These are phyloP conservation scores for Dinocampus coccinellae DNA, from an alignment of 2,888 invertebrate genomes.

Conservation along the genomic window DNA sequence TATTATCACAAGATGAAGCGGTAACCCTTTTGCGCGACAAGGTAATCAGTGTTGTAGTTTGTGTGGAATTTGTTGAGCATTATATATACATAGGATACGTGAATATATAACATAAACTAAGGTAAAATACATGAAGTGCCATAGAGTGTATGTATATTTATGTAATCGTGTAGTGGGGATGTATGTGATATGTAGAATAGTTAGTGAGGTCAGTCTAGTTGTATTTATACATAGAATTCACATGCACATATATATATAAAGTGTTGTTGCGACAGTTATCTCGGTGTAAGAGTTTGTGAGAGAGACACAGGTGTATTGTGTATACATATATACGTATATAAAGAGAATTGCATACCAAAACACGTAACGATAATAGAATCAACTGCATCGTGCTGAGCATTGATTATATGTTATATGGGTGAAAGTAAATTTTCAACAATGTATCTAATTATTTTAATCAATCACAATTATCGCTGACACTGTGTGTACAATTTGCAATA, in stretches of 20 bases:
- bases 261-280: neutral
- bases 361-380: slow-evolving; percentile 57
- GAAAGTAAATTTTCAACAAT: slow-evolving; percentile 46
- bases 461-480: slow-evolving; percentile 43
- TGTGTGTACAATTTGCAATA: slow-evolving; percentile 7
- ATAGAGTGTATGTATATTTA: neutral
- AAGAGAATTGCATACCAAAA: neutral
- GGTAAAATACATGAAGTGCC: neutral
- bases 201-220: slow-evolving; percentile 1
- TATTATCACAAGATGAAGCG: slow-evolving; percentile 43
- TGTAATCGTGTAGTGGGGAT: neutral
- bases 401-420: slow-evolving; percentile 38
- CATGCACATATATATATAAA: neutral
- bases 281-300: neutral
- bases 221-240: neutral
- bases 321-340: neutral
- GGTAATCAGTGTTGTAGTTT: slow-evolving; percentile 51
- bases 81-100: neutral
- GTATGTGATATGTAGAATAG: neutral
- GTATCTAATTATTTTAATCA: slow-evolving; percentile 38
- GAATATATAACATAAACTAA: slow-evolving; percentile 1
- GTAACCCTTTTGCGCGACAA: slow-evolving; percentile 50
- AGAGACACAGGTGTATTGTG: neutral
- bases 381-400: slow-evolving; percentile 58
- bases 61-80: slow-evolving; percentile 45